Percentiles rank a stretch among this genome's conserved stretches.
These are phyloP conservation scores for Scaptomyza polygonia DNA, from an alignment of 2,888 invertebrate species.

Conservation along the genomic window DNA sequence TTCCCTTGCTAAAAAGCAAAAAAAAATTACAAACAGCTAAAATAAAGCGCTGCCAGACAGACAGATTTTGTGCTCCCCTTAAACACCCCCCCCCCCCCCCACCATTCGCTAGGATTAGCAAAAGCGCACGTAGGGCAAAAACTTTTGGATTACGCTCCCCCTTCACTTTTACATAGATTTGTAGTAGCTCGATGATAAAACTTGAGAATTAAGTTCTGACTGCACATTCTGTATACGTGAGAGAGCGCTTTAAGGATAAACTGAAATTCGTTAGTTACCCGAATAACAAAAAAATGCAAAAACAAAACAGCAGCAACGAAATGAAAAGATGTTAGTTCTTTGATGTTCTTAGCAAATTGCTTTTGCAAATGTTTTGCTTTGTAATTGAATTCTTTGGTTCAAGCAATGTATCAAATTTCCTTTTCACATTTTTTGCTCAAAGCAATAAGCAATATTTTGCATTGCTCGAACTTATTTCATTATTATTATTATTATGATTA, in stretches of 20 bases:
- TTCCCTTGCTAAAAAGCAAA: slow-evolving; percentile 2
- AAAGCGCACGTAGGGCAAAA: not conserved
- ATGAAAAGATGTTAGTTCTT: not conserved
- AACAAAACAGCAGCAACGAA: not conserved
- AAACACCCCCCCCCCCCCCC: no score
- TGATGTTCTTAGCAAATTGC: not conserved
- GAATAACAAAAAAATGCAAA: not conserved
- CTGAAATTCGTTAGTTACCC: slow-evolving; percentile 2
- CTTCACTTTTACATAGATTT: slow-evolving; percentile 30
- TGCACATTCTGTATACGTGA: not conserved
- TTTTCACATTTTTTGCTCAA: not conserved
- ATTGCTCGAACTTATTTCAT: not conserved
- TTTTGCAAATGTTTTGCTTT: not conserved
- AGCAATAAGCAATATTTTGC: not conserved
- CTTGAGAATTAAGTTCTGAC: slow-evolving; percentile 38
- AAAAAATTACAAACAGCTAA: slow-evolving; percentile 10
- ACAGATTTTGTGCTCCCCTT: no score
- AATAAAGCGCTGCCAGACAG: slow-evolving; percentile 11
- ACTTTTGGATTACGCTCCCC: not conserved
- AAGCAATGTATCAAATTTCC: no score
- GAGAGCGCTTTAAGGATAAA: slow-evolving; percentile 14
- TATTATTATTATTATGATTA: not conserved
- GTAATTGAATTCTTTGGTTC: not conserved
- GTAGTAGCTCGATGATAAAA: slow-evolving; percentile 37
- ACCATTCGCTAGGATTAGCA: no score